These are phyloP conservation scores for Cyphomyrus plagiostoma DNA, from an alignment of 2,113 vertebrate species.

Conservation along the genomic window DNA sequence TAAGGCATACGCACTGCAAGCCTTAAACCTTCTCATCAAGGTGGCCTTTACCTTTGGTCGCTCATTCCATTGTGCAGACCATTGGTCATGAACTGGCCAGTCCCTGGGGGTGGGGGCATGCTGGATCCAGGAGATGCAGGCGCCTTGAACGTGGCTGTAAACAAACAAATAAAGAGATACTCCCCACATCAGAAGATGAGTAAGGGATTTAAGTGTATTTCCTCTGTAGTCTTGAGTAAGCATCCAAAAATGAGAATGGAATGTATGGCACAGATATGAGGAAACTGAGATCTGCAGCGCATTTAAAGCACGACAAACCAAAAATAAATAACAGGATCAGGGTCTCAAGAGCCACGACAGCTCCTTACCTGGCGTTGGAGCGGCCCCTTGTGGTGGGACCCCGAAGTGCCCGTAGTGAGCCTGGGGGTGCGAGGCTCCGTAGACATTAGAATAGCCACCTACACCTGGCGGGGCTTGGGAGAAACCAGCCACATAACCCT, in stretches of 20 bases:
- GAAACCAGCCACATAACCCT: slow-evolving; percentile 84
- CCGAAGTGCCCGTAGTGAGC: slow-evolving; percentile 73
- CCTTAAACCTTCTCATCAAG: background rate
- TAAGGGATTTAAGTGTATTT: background rate
- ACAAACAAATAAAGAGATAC: background rate
- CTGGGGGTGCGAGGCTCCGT: slow-evolving; percentile 53
- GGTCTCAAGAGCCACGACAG: background rate
- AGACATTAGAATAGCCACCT: slow-evolving; percentile 71
- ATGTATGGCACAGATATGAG: background rate
- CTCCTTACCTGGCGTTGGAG: slow-evolving; percentile 68
- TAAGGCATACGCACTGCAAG: background rate
- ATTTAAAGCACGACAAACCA: background rate
- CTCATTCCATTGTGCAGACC: slow-evolving; percentile 68
- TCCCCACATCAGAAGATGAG: background rate
- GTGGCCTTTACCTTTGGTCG: slow-evolving; percentile 61
- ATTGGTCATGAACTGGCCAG: slow-evolving; percentile 57
- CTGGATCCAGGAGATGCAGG: slow-evolving; percentile 51
- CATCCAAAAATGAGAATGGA: background rate
- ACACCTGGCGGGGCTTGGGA: slow-evolving; percentile 83
- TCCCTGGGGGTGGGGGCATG: slow-evolving; percentile 48
- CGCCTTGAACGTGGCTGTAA: slow-evolving; percentile 70
- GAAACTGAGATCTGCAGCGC: background rate
- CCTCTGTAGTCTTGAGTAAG: background rate
- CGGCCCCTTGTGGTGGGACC: slow-evolving; percentile 53
- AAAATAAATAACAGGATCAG: background rate